Evolutionary conservation across 2,113 vertebrate species (phyloP), one percentile per base, ranked within the genome.

Genomic region (Recurvirostra avosetta): DNA sequence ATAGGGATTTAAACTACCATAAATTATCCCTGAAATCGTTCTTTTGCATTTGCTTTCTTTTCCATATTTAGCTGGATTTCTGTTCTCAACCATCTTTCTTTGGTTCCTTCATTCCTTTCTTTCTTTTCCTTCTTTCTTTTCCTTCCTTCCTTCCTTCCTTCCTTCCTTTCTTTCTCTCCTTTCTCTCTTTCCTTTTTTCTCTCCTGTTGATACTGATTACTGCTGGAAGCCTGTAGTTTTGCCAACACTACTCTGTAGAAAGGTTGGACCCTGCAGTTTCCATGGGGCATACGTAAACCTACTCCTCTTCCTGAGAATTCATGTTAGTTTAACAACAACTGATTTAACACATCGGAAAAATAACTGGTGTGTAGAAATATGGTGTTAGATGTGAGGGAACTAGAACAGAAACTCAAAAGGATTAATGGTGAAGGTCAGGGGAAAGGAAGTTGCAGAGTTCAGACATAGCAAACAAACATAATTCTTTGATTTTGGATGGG

Each of bases 1-100:
- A 76, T 18, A 82, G 75, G 50, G 45, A 40, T 86, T 96, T 88
- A 66, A 96, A 86, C n/a, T 86, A 83, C 29, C 77, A 68, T 94
- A 89, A 96, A 91, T 96, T 93, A 59, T 66, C 40, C 40, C 53
- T 76, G 41, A 88, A 96, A 89, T 93, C 90, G 66, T 94, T 72
- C 26, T 96, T 97, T 94, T 88, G 14, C 34, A 6, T 56, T 74
- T 8, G 22, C 67, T 95, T 92, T 97, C 23, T 85, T 93, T 95
- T 92, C 80, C 62, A 62, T 53, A 90, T 88, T 97, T 93, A 93
- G 36, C 38, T 84, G 85, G 21, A 91, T 93, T 92, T 78, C 40
- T 87, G 5, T 63, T 87, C 70, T 86, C 2, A 3, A 73, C 5
- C 5, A 12, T 26, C 19, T 26, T 38, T 25, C 12, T 40, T 59